These are phyloP conservation scores for Agrotis ipsilon DNA, from an alignment of 2,888 invertebrate species.

Conservation along the genomic window DNA sequence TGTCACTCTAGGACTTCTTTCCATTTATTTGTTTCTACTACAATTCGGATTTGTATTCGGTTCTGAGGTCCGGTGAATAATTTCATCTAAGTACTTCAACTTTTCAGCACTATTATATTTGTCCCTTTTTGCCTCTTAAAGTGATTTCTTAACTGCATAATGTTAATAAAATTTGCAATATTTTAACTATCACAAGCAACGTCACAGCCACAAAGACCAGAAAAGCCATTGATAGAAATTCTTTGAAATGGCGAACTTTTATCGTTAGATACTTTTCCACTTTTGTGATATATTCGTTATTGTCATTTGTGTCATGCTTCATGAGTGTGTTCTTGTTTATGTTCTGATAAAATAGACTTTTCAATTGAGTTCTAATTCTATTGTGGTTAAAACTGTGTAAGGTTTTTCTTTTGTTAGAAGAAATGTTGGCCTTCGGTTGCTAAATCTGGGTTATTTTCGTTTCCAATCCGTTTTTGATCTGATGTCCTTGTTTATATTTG, in stretches of 20 bases:
- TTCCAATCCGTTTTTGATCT: neutral
- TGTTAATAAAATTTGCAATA: conserved; percentile 25
- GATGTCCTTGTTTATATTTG: neutral
- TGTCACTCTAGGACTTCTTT: neutral
- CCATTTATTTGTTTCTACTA: too few species aligned
- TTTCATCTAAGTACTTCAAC: too few species aligned
- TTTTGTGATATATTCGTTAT: conserved; percentile 8
- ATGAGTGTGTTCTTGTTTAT: conserved; percentile 12
- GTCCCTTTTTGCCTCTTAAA: too few species aligned
- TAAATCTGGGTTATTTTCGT: neutral
- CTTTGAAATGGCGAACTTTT: conserved; percentile 6
- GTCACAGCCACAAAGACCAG: conserved; percentile 1
- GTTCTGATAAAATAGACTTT: conserved; percentile 5
- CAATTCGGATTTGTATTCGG: too few species aligned
- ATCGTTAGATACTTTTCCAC: neutral
- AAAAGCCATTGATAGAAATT: conserved; percentile 29
- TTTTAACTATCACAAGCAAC: too few species aligned
- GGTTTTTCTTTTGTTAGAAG: conserved; percentile 1
- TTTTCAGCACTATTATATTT: too few species aligned
- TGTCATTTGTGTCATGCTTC: conserved; percentile 6
- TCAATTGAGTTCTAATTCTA: conserved; percentile 2
- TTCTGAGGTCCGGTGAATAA: too few species aligned
- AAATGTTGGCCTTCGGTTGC: neutral
- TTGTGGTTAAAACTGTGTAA: neutral
- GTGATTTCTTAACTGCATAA: conserved; percentile 5